phyloP scores from a whole-genome alignment of 2,888 invertebrate species.

The Prosapia bicincta region DNA sequence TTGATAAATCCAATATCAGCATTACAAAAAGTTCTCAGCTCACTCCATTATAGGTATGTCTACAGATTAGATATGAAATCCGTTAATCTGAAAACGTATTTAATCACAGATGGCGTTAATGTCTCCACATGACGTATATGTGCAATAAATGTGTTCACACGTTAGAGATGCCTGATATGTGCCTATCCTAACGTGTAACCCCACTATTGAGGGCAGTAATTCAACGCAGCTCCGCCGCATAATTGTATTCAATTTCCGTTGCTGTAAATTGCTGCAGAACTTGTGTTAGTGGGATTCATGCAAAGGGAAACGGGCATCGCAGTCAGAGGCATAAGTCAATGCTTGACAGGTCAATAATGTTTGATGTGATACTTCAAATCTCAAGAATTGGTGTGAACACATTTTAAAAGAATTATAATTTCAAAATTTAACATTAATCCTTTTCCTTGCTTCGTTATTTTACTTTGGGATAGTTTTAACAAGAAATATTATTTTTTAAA shows the following conservation, averaged over 20 bases:
- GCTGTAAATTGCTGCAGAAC: background rate
- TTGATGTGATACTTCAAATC: background rate
- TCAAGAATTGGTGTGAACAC: background rate
- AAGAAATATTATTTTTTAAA: no score
- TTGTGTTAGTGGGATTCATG: background rate
- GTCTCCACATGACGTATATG: background rate
- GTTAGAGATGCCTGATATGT: background rate
- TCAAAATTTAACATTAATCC: no score
- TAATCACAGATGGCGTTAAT: background rate
- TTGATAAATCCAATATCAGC: no score
- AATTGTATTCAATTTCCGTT: slow-evolving; percentile 2
- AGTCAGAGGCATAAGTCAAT: no score
- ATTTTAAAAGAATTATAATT: no score
- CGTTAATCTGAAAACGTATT: no score
- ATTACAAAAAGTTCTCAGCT: no score
- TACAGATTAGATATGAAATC: no score
- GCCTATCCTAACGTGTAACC: background rate
- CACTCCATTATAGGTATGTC: no score
- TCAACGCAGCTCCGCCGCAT: background rate
- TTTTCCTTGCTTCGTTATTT: no score
- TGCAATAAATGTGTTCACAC: background rate
- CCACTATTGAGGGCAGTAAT: background rate
- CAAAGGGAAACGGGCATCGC: background rate
- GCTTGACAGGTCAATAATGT: background rate
- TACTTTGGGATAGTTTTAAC: no score